Evolutionary conservation across 2,797 vertebrate species (phyloP), one percentile per base, ranked within the genome.

Genomic region (Australoheros facetus): DNA sequence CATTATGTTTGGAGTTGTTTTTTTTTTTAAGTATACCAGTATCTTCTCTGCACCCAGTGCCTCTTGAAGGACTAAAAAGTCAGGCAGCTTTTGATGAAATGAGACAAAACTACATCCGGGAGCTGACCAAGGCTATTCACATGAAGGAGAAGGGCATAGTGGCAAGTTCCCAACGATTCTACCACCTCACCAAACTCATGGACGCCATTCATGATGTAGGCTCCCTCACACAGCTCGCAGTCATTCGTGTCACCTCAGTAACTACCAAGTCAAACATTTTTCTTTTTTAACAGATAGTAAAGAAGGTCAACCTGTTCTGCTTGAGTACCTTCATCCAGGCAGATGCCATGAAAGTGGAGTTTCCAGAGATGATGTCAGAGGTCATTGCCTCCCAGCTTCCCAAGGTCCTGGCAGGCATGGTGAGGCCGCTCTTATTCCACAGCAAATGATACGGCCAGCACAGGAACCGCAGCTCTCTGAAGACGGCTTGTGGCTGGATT

Each of bases 291-390:
- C 93, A 99, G 98, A 98, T 99, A 73, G 98, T 98, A 88, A 99
- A 99, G 92, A 98, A 98, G 82, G 96, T 99, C 92, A 97, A 98
- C 90, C 96, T 99, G 77, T 99, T 96, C 95, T 99, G 98, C 87
- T 91, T 99, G 93, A 99, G 96, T 87, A 99, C 98, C 21, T 99
- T 97, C 93, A 97, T 99, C 89, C 98, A 99, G 93, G 99, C 98
- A 1, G 97, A 98, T 17, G 87, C 97, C 73, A 95, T 99, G 95
- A 97, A 95, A 30, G 97, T 99, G 84, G 98, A 99, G 92, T 99
- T 99, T 84, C 98, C 98, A 0, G 98, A 99, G 94, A 99, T 99
- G 98, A 99, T 99, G 98, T 96, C 98, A 19, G 98, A 99, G 93
- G 97, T 99, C 81, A 99, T 99, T 79, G 95, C 97, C 66, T 98